These are phyloP conservation scores for Horisme vitalbata DNA, from an alignment of 2,888 invertebrate genomes.

Conservation along the genomic window DNA sequence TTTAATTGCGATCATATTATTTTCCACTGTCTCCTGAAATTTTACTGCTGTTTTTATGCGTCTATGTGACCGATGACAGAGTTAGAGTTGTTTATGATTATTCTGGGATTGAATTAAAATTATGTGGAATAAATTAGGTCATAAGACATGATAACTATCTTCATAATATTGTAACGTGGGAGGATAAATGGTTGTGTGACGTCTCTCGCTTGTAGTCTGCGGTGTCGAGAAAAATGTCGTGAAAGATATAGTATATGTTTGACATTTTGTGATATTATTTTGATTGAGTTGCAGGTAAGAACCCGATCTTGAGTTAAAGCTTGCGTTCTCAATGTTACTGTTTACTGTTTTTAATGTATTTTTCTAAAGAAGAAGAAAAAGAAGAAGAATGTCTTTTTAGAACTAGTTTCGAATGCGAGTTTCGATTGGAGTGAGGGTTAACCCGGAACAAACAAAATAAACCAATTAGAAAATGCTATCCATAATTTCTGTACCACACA, in stretches of 20 bases:
- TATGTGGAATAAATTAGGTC: slow-evolving; percentile 65
- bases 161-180: slow-evolving; percentile 56
- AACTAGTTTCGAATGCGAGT: too few relatives aligned
- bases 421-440: too few relatives aligned
- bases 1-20: slow-evolving; percentile 77
- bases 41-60: slow-evolving; percentile 75
- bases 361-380: too few relatives aligned
- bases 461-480: too few relatives aligned
- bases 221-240: slow-evolving; percentile 37
- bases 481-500: too few relatives aligned
- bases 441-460: too few relatives aligned
- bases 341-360: too few relatives aligned
- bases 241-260: slow-evolving; percentile 16
- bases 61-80: slow-evolving; percentile 75
- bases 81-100: slow-evolving; percentile 75
- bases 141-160: slow-evolving; percentile 57
- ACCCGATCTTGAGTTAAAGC: too few relatives aligned
- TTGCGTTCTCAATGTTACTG: too few relatives aligned
- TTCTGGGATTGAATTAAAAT: slow-evolving; percentile 63
- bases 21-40: slow-evolving; percentile 67
- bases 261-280: not conserved
- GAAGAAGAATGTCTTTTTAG: too few relatives aligned
- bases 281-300: not conserved
- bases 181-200: slow-evolving; percentile 46
- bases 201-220: slow-evolving; percentile 41